A percentile compares a stretch with the other conserved stretches of the same genome.
Evolutionary conservation across 1,140 invertebrate species (phyloP).

Genomic region (Heliconius eleuchia): DNA sequence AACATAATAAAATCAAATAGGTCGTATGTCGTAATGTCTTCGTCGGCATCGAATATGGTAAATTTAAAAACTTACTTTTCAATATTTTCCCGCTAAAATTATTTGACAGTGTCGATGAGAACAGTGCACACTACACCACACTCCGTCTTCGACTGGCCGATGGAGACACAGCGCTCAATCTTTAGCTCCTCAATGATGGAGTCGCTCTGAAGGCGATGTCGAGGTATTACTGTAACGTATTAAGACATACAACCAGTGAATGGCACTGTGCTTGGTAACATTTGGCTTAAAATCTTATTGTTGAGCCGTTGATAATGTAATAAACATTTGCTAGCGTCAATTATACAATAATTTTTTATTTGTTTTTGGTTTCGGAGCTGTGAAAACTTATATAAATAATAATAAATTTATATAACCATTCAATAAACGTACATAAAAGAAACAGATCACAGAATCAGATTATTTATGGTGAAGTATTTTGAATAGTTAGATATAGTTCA

Average conservation of each 20-base stretch:
- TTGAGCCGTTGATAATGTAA: not conserved
- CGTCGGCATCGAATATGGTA: not conserved
- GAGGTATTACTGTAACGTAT: conserved; percentile 42
- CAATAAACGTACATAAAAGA: not conserved
- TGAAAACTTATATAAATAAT: not conserved
- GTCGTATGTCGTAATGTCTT: not conserved
- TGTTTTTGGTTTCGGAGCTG: not conserved
- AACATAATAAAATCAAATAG: not conserved
- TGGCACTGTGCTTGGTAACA: conserved; percentile 36
- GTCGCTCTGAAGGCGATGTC: conserved; percentile 30
- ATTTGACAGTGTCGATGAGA: not conserved
- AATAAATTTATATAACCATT: not conserved
- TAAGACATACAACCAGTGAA: conserved; percentile 36
- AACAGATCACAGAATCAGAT: no score
- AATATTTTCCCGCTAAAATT: not conserved
- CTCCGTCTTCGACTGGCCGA: conserved; percentile 35
- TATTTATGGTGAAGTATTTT: no score
- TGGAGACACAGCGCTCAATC: conserved; percentile 32
- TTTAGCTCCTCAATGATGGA: conserved; percentile 46
- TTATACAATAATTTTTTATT: not conserved
- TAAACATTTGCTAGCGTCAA: not conserved
- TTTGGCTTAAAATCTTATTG: conserved; percentile 25
- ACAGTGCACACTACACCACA: conserved; percentile 33
- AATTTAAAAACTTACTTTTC: conserved; percentile 33
- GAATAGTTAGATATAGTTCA: no score